Base-by-base conservation (phyloP, 2,797 vertebrate species). In the Psittacula echo region DNA sequence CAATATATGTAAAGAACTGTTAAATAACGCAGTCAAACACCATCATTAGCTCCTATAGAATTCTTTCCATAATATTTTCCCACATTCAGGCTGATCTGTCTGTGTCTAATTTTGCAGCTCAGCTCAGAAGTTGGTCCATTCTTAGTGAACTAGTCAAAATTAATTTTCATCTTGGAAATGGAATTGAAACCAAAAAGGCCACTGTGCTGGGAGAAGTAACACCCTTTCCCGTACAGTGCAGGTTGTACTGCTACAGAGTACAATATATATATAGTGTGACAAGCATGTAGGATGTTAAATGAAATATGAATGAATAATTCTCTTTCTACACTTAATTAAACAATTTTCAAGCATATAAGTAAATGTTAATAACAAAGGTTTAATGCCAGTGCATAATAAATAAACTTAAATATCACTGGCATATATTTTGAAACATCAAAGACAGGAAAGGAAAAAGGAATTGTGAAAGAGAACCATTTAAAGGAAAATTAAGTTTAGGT, bases 311-410 rank as follows among this genome's bases (percentile, higher is more conserved):
- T 96, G 82, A 97, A 94, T 94, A 95, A 81, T 68, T 97, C 90
- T 95, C 73, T 78, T 85, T 97, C 95, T 96, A 84, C 78, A 95
- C 82, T 95, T 97, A 97, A 97, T 97, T 97, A 98, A 97, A 97
- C 96, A 95, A 93, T 97, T 97, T 96, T 97, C 92, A 97, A 97
- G 94, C 71, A 89, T 95, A 84, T 84, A 94, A 96, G 93, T 97
- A 97, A 98, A 98, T 97, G 98, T 97, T 97, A 98, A 97, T 96
- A 97, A 91, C 90, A 97, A 97, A 97, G 96, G 84, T 97, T 96
- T 97, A 98, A 97, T 96, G 86, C 45, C 94, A 96, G 95, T 97
- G 95, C 96, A 98, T 96, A 98, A 97, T 97, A 98, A 98, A 97
- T 97, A 98, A 97, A 97, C 91, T 89, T 96, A 97, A 97, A 96